These are phyloP conservation scores for Aphelocoma coerulescens DNA, from an alignment of 2,113 vertebrate species.

Conservation along the genomic window DNA sequence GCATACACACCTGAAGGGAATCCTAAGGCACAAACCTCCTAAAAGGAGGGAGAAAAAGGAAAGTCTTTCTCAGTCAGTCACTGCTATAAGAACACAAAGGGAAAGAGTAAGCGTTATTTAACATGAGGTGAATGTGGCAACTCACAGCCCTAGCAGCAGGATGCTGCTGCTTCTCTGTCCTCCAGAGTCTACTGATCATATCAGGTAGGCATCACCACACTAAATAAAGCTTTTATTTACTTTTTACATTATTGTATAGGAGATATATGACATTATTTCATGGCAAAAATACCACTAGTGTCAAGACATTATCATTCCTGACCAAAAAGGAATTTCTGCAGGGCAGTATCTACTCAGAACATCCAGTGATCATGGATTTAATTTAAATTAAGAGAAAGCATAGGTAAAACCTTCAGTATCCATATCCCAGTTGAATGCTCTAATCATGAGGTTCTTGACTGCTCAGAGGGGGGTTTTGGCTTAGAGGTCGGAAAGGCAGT, in stretches of 20 bases:
- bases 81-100: background rate
- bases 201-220: background rate
- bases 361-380: background rate
- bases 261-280: background rate
- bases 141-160: background rate
- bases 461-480: background rate
- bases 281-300: background rate
- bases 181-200: background rate
- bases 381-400: background rate
- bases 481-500: background rate
- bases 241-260: rapidly evolving
- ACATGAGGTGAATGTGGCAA: background rate
- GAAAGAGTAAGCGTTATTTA: background rate
- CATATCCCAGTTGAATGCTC: background rate
- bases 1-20: background rate
- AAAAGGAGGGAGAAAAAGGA: background rate
- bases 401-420: background rate
- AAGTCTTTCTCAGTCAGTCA: background rate
- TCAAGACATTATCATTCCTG: background rate
- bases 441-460: background rate
- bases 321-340: background rate
- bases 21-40: background rate
- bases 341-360: background rate
- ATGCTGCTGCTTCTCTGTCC: background rate
- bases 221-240: background rate